These are phyloP conservation scores for Acropternis orthonyx DNA, from an alignment of 2,797 vertebrate genomes.

Conservation along the genomic window DNA sequence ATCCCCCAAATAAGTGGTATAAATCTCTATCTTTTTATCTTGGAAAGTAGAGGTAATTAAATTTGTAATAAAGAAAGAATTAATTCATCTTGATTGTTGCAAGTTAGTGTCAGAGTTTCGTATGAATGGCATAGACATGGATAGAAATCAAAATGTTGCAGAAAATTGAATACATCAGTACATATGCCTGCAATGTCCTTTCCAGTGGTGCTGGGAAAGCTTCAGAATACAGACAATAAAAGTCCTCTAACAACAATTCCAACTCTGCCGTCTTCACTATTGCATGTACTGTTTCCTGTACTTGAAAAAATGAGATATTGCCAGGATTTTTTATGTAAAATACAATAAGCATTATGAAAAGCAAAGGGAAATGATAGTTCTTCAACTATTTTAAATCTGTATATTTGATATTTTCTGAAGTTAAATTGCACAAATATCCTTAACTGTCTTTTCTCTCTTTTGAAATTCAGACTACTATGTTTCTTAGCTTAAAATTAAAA, in stretches of 20 bases:
- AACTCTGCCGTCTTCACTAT: not conserved
- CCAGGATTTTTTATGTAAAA: not conserved
- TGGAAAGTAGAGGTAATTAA: not conserved
- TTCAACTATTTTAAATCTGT: not conserved
- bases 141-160: not conserved
- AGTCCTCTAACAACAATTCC: not conserved
- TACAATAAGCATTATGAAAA: not conserved
- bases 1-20: not conserved
- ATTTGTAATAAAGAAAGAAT: not conserved
- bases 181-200: not conserved
- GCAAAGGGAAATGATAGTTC: not conserved
- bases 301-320: not conserved
- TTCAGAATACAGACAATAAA: not conserved
- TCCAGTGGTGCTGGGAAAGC: not conserved
- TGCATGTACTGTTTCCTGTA: not conserved
- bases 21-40: not conserved
- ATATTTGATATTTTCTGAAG: not conserved
- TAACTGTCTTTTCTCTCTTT: not conserved
- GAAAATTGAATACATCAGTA: not conserved
- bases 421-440: not conserved
- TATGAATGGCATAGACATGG: not conserved
- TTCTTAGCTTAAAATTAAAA: not conserved
- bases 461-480: not conserved
- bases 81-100: not conserved
- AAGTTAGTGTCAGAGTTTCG: not conserved